Evolutionary conservation across 2,113 vertebrate species (phyloP).

Genomic region (Ursus arctos): DNA sequence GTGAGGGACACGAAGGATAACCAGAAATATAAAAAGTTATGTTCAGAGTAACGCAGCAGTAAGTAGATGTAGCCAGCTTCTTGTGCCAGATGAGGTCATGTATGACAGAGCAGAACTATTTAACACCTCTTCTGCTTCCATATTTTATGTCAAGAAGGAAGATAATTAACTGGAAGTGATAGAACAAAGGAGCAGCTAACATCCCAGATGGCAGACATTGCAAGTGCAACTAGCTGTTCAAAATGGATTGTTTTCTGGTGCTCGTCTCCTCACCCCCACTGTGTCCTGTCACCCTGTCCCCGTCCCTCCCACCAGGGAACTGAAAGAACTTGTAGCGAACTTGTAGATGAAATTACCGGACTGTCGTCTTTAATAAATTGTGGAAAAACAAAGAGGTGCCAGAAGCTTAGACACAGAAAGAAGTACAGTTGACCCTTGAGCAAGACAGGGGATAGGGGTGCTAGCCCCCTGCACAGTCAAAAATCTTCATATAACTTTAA

Average conservation of each 20-base stretch:
- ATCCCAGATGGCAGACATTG: neutral
- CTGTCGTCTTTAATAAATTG: neutral
- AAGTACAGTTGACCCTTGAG: neutral
- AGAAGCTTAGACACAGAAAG: neutral
- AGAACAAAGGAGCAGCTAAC: neutral
- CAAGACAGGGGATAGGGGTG: neutral
- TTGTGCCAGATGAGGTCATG: neutral
- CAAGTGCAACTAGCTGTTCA: neutral
- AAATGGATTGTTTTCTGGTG: neutral
- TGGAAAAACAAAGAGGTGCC: neutral
- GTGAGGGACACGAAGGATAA: neutral
- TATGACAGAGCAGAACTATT: neutral
- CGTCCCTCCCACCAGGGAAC: neutral
- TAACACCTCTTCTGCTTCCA: neutral
- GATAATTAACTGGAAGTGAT: neutral
- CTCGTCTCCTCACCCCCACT: neutral
- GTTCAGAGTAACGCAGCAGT: neutral
- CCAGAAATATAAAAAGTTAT: neutral
- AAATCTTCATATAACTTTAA: neutral
- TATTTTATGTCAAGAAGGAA: constrained; percentile 30
- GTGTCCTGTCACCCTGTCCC: too few relatives aligned
- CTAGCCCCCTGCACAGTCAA: neutral
- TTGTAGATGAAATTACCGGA: neutral
- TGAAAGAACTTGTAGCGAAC: neutral
- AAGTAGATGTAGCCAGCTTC: neutral